phyloP scores from a whole-genome alignment of 2,888 invertebrate species.

The Meghimatium bilineatum region DNA sequence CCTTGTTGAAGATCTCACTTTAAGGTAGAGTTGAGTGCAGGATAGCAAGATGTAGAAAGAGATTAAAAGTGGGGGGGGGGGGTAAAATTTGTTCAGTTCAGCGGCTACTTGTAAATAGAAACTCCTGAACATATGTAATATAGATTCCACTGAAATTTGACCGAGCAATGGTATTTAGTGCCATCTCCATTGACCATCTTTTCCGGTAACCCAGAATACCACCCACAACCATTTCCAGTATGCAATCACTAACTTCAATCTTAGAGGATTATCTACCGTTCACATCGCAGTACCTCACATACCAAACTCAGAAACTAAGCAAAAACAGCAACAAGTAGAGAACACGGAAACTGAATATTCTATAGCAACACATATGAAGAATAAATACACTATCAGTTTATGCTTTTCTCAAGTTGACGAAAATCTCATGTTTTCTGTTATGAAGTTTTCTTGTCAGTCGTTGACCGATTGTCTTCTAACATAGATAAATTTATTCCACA shows the following conservation, averaged over 20 bases:
- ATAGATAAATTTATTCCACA: not conserved
- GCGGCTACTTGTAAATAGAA: too few species aligned
- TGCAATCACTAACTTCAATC: not conserved
- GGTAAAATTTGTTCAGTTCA: too few species aligned
- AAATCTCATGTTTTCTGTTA: not conserved
- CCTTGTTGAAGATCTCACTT: too few species aligned
- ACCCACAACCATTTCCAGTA: not conserved
- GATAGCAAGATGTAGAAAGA: too few species aligned
- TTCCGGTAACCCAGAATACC: not conserved
- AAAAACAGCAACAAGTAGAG: not conserved
- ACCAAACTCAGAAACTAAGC: not conserved
- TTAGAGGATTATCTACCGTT: not conserved
- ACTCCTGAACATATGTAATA: too few species aligned
- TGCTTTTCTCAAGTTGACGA: too few species aligned
- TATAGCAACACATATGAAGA: too few species aligned
- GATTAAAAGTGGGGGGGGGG: too few species aligned
- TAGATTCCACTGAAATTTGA: not conserved
- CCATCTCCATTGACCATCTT: not conserved
- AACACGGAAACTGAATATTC: not conserved
- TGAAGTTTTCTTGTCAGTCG: not conserved
- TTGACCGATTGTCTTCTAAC: not conserved
- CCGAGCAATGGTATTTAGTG: not conserved
- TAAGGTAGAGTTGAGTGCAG: too few species aligned
- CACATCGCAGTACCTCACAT: too few species aligned
- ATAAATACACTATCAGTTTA: too few species aligned